Evolutionary conservation across 2,888 invertebrate species (phyloP).

Genomic region (Leucania comma): DNA sequence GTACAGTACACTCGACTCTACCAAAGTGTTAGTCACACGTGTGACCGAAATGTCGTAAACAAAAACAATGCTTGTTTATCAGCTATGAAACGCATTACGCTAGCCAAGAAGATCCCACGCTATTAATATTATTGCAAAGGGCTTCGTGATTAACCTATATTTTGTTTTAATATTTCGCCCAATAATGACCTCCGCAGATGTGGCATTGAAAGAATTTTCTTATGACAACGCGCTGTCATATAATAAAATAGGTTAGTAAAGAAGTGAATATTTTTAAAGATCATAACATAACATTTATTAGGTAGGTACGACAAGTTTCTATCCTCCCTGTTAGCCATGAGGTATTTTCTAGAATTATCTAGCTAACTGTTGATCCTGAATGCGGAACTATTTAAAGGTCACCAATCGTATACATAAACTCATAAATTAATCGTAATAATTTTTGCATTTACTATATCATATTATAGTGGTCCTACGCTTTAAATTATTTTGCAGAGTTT

Average conservation of each 20-base stretch:
- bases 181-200: neutral
- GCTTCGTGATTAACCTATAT: neutral
- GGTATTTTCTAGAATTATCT: conserved; percentile 1
- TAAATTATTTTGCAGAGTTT: neutral
- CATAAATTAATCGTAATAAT: neutral
- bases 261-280: conserved; percentile 38
- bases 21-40: conserved; percentile 40
- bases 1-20: neutral
- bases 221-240: conserved; percentile 9
- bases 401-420: conserved; percentile 11
- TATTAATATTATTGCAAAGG: conserved; percentile 18
- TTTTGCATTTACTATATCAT: neutral
- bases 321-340: neutral
- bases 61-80: conserved; percentile 66
- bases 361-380: conserved; percentile 8
- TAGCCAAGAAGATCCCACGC: conserved; percentile 55
- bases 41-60: conserved; percentile 59
- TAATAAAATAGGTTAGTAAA: conserved; percentile 18
- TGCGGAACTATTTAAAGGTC: conserved; percentile 8
- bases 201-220: conserved; percentile 21
- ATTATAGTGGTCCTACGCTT: neutral
- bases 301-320: neutral
- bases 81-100: conserved; percentile 26
- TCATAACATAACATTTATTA: neutral
- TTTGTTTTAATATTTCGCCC: conserved; percentile 16